Conservation (phyloP, 2,113 vertebrate genomes). For the Malurus melanocephalus region DNA sequence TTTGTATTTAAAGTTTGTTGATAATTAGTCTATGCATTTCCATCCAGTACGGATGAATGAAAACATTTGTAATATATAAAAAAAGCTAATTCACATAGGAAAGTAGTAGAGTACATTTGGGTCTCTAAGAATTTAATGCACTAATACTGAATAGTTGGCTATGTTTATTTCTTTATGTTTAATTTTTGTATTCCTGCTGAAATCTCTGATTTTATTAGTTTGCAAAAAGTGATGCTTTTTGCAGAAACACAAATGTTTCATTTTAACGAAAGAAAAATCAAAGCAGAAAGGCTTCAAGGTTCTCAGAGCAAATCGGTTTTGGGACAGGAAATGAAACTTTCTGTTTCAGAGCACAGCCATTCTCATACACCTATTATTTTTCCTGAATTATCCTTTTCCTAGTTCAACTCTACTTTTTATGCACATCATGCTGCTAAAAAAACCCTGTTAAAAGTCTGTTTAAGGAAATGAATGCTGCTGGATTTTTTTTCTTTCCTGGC, state of each 20-base stretch:
- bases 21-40: not conserved
- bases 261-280: slow-evolving; percentile 1
- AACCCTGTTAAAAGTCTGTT: not conserved
- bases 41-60: not conserved
- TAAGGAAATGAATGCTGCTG: not conserved
- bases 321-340: not conserved
- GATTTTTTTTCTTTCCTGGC: not conserved
- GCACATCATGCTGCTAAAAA: not conserved
- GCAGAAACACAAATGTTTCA: not conserved
- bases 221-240: not conserved
- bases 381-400: not conserved
- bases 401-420: not conserved
- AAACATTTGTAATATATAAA: not conserved
- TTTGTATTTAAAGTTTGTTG: not conserved
- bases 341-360: not conserved
- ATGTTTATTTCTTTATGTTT: not conserved
- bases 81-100: not conserved
- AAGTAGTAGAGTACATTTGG: not conserved
- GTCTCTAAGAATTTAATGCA: not conserved
- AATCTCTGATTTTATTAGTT: not conserved
- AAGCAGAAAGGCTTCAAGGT: not conserved
- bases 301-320: not conserved
- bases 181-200: not conserved
- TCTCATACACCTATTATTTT: not conserved
- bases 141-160: not conserved